Conservation (phyloP, 2,888 invertebrate genomes). For the Mythimna impura region DNA sequence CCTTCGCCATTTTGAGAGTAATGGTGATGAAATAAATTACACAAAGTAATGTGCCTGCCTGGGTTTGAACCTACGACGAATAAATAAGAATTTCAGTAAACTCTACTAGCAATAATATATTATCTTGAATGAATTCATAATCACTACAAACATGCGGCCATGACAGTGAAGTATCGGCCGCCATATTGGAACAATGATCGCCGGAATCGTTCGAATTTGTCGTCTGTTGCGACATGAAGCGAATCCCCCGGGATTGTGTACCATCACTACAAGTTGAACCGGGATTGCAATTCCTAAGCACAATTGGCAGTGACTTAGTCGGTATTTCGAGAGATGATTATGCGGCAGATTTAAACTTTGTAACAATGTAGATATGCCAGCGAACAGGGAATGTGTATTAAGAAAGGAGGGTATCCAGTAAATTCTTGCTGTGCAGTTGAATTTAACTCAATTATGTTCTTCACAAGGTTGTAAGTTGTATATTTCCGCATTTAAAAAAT, state of each 20-base stretch:
- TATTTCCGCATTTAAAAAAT: no score
- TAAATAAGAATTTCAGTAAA: neutral
- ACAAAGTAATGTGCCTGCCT: no score
- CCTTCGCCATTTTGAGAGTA: no score
- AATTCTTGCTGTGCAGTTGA: slow-evolving; percentile 1
- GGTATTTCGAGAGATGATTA: slow-evolving; percentile 30
- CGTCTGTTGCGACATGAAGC: slow-evolving; percentile 20
- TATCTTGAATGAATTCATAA: slow-evolving; percentile 2
- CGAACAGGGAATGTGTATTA: neutral
- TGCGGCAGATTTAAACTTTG: slow-evolving; percentile 44
- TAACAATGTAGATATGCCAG: slow-evolving; percentile 5
- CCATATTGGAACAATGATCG: slow-evolving; percentile 42
- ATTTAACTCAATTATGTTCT: neutral
- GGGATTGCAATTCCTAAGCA: slow-evolving; percentile 44
- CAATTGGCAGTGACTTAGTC: slow-evolving; percentile 40
- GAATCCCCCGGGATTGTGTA: slow-evolving; percentile 12
- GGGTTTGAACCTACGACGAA: no score
- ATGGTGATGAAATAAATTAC: no score
- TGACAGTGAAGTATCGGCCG: slow-evolving; percentile 24
- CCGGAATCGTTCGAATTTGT: slow-evolving; percentile 23
- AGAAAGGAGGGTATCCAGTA: neutral
- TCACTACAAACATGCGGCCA: slow-evolving; percentile 9
- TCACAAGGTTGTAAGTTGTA: neutral
- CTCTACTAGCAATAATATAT: neutral
- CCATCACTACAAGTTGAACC: slow-evolving; percentile 35